A percentile compares a stretch with the other conserved stretches of the same genome.
Evolutionary conservation across 30 jellyfish, hydroid and myxozoan species (phyloP).

Genomic region (Hydractinia echinata): DNA sequence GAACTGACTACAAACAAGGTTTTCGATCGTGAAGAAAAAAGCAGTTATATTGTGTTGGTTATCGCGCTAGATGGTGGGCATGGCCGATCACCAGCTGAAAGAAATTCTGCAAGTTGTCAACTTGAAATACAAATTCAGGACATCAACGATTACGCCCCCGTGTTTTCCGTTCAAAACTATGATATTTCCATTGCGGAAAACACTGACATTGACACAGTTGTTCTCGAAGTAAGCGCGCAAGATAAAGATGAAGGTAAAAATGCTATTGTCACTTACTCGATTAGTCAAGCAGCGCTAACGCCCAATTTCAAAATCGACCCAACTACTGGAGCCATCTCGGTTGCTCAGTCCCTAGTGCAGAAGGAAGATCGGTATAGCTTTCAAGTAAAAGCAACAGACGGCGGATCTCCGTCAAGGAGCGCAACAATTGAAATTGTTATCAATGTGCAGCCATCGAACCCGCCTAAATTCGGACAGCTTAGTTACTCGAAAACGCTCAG

Average conservation of each 20-base stretch:
- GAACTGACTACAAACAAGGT: constrained; percentile 47
- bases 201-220: constrained; percentile 56
- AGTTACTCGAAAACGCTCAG: constrained; percentile 35
- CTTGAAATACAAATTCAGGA: constrained; percentile 69
- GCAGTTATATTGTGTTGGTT: constrained; percentile 62
- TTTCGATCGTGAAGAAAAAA: constrained; percentile 75
- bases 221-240: constrained; percentile 78
- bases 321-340: constrained; percentile 65
- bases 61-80: constrained; percentile 97
- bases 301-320: constrained; percentile 50
- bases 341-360: constrained; percentile 42
- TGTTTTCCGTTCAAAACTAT: constrained; percentile 76
- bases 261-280: constrained; percentile 65
- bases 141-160: constrained; percentile 72
- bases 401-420: constrained; percentile 41
- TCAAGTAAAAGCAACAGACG: constrained; percentile 72
- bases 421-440: constrained; percentile 58
- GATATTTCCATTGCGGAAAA: constrained; percentile 73
- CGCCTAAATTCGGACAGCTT: constrained; percentile 64
- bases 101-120: constrained; percentile 96
- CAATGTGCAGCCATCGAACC: constrained; percentile 49
- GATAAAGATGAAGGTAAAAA: constrained; percentile 84
- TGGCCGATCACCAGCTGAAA: constrained; percentile 78
- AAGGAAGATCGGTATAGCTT: constrained; percentile 43
- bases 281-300: constrained; percentile 32